phyloP scores from a whole-genome alignment of 2,113 vertebrate species.

The Nothocercus julius region DNA sequence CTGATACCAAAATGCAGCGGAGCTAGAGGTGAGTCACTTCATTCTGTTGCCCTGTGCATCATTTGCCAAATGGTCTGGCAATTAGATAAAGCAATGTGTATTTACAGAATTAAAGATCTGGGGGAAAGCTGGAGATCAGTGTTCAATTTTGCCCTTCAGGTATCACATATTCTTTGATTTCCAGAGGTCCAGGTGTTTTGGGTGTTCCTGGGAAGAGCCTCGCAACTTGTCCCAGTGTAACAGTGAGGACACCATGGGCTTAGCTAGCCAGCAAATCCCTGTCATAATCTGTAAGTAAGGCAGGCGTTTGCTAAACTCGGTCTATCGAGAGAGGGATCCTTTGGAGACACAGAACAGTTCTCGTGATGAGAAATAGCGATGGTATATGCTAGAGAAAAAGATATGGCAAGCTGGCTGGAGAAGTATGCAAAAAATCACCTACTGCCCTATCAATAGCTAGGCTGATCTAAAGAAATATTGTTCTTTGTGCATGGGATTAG shows the following conservation, averaged over 20 bases:
- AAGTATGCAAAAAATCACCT: not conserved
- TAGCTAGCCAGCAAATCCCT: not conserved
- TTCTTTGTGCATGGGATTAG: no score
- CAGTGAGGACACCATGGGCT: fast-evolving
- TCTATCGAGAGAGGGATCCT: not conserved
- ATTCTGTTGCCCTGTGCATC: not conserved
- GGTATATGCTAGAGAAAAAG: not conserved
- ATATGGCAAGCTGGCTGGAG: not conserved
- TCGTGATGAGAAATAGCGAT: not conserved
- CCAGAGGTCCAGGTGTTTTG: not conserved
- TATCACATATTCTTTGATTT: not conserved
- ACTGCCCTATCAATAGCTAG: not conserved
- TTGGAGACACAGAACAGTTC: not conserved
- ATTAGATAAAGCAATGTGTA: not conserved
- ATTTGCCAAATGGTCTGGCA: not conserved
- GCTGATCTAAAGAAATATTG: no score
- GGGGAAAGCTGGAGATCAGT: not conserved
- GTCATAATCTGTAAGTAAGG: not conserved
- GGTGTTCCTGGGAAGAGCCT: fast-evolving
- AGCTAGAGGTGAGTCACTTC: not conserved
- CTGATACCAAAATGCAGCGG: not conserved
- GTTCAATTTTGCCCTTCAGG: not conserved
- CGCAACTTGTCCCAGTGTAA: not conserved
- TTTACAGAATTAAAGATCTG: not conserved
- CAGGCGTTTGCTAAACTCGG: not conserved